Conservation (phyloP, 2,113 vertebrate genomes). For the Probosciger aterrimus region DNA sequence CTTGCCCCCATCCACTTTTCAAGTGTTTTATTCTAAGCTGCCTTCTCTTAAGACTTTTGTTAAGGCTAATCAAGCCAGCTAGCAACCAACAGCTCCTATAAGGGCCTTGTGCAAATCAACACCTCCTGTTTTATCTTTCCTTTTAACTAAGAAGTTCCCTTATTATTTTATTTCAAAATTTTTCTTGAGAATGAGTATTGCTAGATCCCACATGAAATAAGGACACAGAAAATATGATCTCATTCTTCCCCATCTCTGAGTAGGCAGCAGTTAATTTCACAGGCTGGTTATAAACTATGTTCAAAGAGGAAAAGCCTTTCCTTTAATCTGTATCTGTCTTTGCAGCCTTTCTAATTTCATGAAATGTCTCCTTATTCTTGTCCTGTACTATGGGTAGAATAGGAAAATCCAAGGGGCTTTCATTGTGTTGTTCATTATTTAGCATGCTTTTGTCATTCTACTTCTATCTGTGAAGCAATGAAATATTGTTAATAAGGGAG, state of each 20-base stretch:
- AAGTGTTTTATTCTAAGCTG: not conserved
- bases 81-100: not conserved
- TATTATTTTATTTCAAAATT: not conserved
- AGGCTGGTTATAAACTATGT: constrained; percentile 51
- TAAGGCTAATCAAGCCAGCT: not conserved
- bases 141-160: not conserved
- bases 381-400: constrained; percentile 33
- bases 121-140: not conserved
- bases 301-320: constrained; percentile 49
- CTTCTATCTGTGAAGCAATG: constrained; percentile 1
- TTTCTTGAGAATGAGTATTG: not conserved
- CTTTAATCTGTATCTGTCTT: constrained; percentile 59
- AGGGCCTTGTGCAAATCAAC: not conserved
- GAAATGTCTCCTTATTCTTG: constrained; percentile 55
- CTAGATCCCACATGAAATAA: not conserved
- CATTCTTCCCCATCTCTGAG: not conserved
- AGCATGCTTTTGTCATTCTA: constrained; percentile 44
- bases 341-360: constrained; percentile 64
- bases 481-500: constrained; percentile 34
- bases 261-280: constrained; percentile 55
- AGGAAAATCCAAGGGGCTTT: constrained; percentile 53
- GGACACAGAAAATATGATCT: not conserved
- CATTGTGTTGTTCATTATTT: constrained; percentile 45
- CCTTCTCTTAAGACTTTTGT: not conserved
- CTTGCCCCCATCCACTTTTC: not conserved